A percentile compares a stretch with the other conserved stretches of the same genome.
Conservation (phyloP, 2,888 invertebrate species). For the Yponomeuta sedellus region DNA sequence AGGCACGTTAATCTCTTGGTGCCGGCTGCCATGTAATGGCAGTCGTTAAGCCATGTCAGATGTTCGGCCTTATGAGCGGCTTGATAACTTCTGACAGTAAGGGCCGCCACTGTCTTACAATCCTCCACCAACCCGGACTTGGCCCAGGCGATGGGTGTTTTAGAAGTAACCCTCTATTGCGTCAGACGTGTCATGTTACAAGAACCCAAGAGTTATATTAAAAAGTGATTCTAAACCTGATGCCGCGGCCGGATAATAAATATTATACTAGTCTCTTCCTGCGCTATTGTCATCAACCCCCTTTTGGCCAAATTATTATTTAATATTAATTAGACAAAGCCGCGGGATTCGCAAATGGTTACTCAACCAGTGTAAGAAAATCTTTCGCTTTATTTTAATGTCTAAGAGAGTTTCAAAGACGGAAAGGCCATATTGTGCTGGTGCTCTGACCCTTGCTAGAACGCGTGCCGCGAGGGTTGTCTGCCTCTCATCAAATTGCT, state of each 20-base stretch:
- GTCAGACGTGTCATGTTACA: slow-evolving; percentile 13
- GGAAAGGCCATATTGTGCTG: background rate
- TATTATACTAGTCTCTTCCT: slow-evolving; percentile 25
- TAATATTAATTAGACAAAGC: slow-evolving; percentile 46
- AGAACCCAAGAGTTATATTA: slow-evolving; percentile 24
- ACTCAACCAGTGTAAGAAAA: slow-evolving; percentile 26
- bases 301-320: slow-evolving; percentile 43
- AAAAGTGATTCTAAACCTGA: slow-evolving; percentile 33
- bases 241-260: slow-evolving; percentile 33
- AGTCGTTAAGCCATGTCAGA: too few species aligned
- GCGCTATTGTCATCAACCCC: slow-evolving; percentile 31
- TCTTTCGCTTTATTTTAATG: slow-evolving; percentile 13
- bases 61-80: too few species aligned
- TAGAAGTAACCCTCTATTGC: background rate
- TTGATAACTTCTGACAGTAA: too few species aligned
- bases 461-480: background rate
- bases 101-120: too few species aligned
- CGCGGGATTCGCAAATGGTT: background rate
- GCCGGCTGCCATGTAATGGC: too few species aligned
- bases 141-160: background rate
- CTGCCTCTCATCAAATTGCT: slow-evolving; percentile 27
- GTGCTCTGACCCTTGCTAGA: background rate
- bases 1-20: too few species aligned
- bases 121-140: too few species aligned
- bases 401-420: background rate